These are phyloP conservation scores for Rotaria magnacalcarata DNA, from an alignment of 2,888 invertebrate species.

Conservation along the genomic window DNA sequence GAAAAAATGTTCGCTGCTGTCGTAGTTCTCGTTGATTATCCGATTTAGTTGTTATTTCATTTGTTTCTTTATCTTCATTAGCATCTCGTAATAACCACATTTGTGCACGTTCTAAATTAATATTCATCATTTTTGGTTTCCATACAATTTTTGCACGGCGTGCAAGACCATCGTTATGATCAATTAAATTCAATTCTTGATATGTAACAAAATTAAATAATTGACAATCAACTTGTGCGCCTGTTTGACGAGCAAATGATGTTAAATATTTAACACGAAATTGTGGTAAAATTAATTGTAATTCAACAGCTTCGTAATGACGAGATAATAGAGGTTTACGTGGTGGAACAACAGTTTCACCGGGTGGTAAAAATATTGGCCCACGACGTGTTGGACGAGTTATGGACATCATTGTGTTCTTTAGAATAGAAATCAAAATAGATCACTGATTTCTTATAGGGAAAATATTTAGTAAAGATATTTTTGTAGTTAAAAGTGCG, in stretches of 20 bases:
- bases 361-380: constrained; percentile 66
- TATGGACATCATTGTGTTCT: constrained; percentile 71
- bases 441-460: neutral
- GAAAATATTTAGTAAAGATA: no score
- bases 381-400: constrained; percentile 90
- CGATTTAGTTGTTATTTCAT: neutral
- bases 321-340: constrained; percentile 84
- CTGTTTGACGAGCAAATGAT: constrained; percentile 88
- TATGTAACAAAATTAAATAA: constrained; percentile 52
- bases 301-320: constrained; percentile 64
- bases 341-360: constrained; percentile 69
- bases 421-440: constrained; percentile 48
- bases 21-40: neutral
- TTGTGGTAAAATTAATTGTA: constrained; percentile 38
- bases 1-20: constrained; percentile 24
- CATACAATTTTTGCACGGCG: constrained; percentile 80
- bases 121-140: constrained; percentile 87
- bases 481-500: no score
- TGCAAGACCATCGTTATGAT: constrained; percentile 74
- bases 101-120: constrained; percentile 66
- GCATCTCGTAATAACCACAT: constrained; percentile 37
- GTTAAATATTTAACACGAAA: constrained; percentile 75
- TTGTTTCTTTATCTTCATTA: constrained; percentile 2
- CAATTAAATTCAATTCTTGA: constrained; percentile 66
- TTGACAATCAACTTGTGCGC: constrained; percentile 60